Percentiles rank a stretch among this genome's conserved stretches.
These are phyloP conservation scores for Clarias laeviceps DNA, from an alignment of 2,797 vertebrate genomes.

Conservation along the genomic window DNA sequence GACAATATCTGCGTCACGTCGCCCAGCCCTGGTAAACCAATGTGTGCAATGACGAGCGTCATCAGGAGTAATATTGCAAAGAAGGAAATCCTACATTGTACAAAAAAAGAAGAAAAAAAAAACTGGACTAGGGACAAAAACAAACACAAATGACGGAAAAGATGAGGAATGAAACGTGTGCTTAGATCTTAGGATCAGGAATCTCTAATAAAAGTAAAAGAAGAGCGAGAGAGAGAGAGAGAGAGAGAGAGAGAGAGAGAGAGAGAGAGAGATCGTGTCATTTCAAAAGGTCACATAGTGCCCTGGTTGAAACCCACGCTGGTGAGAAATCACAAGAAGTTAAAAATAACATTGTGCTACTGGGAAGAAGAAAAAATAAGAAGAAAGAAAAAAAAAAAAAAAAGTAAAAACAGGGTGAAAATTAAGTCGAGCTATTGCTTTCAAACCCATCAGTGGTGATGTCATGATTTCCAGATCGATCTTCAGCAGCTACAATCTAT, in stretches of 20 bases:
- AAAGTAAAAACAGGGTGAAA: conserved; percentile 4
- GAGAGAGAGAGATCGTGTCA: neutral
- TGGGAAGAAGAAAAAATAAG: neutral
- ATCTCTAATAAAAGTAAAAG: conserved; percentile 37
- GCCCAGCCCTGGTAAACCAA: conserved; percentile 39
- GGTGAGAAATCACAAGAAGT: neutral
- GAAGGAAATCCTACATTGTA: conserved; percentile 51
- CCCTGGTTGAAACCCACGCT: conserved; percentile 4
- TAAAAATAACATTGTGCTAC: neutral
- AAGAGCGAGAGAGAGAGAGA: conserved; percentile 44
- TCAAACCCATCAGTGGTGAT: conserved; percentile 45
- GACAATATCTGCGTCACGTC: neutral
- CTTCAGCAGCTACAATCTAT: conserved; percentile 43
- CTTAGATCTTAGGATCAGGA: neutral
- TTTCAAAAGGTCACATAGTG: neutral
- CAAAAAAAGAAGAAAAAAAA: conserved; percentile 38
- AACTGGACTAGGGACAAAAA: neutral
- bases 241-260: neutral
- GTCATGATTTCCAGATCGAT: neutral
- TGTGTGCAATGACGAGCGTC: conserved; percentile 71
- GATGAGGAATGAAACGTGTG: neutral
- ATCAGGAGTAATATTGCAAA: conserved; percentile 57
- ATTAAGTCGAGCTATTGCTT: conserved; percentile 70
- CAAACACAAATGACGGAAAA: neutral
- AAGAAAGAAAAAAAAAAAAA: neutral